These are phyloP conservation scores for Graphium colonna DNA, from an alignment of 2,888 invertebrate genomes.

Conservation along the genomic window DNA sequence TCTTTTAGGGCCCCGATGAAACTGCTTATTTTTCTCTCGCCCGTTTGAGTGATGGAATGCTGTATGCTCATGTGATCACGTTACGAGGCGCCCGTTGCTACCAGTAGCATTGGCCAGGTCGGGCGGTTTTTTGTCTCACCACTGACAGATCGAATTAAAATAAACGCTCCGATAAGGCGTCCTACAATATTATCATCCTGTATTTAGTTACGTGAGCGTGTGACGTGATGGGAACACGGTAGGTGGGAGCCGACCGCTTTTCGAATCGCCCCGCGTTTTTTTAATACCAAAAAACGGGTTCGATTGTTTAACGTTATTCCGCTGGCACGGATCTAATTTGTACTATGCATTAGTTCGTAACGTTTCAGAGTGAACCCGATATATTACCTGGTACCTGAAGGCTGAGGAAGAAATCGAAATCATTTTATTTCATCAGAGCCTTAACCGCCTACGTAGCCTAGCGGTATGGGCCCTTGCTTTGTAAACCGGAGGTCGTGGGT, in stretches of 20 bases:
- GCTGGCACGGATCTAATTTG: not conserved
- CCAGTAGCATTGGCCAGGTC: slow-evolving; percentile 63
- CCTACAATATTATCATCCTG: slow-evolving; percentile 72
- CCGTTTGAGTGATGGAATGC: slow-evolving; percentile 37
- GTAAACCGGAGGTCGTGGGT: too few relatives aligned
- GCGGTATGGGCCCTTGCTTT: too few relatives aligned
- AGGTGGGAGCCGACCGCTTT: slow-evolving; percentile 58
- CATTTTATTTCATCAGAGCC: too few relatives aligned
- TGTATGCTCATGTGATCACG: slow-evolving; percentile 40
- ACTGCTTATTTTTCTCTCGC: slow-evolving; percentile 32
- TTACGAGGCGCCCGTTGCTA: slow-evolving; percentile 44
- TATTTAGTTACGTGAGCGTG: slow-evolving; percentile 75
- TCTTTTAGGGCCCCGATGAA: slow-evolving; percentile 12
- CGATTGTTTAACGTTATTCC: slow-evolving; percentile 27
- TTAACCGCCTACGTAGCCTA: too few relatives aligned
- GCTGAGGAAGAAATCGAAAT: too few relatives aligned
- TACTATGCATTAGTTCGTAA: not conserved
- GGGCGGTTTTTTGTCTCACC: slow-evolving; percentile 63
- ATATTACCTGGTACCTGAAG: too few relatives aligned
- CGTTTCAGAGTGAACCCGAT: not conserved
- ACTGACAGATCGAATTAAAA: slow-evolving; percentile 80
- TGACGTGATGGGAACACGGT: slow-evolving; percentile 71
- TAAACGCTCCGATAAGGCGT: slow-evolving; percentile 77
- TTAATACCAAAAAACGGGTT: slow-evolving; percentile 34
- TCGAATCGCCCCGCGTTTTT: slow-evolving; percentile 39